Evolutionary conservation across 1,140 invertebrate species (phyloP).

Genomic region (Anagrus nilaparvatae): DNA sequence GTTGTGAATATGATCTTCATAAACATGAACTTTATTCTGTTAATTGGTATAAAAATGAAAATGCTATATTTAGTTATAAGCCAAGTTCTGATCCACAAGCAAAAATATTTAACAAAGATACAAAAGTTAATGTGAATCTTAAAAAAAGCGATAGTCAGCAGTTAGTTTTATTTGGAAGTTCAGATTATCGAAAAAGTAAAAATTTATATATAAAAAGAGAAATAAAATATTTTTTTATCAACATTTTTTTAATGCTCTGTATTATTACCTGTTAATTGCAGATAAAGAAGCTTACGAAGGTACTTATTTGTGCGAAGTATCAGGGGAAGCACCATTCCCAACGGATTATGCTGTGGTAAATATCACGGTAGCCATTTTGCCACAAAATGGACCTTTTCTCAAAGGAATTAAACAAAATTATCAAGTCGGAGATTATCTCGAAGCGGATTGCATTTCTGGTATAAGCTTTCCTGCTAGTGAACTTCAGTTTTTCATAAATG

Average conservation of each 20-base stretch:
- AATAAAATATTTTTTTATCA: too few relatives aligned
- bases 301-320: constrained; percentile 50
- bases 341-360: constrained; percentile 40
- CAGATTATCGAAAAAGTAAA: constrained; percentile 7
- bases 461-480: constrained; percentile 59
- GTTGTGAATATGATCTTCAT: constrained; percentile 44
- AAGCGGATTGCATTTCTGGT: constrained; percentile 65
- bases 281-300: constrained; percentile 30
- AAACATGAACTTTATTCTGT: constrained; percentile 47
- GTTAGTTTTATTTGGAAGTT: not conserved
- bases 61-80: constrained; percentile 52
- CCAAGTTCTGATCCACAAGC: constrained; percentile 54
- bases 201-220: too few relatives aligned
- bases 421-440: constrained; percentile 60
- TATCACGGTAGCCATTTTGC: constrained; percentile 42
- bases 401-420: constrained; percentile 42
- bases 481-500: constrained; percentile 65
- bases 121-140: not conserved
- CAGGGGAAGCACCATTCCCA: constrained; percentile 45
- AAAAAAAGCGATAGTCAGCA: constrained; percentile 3
- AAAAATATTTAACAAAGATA: constrained; percentile 49
- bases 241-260: too few relatives aligned
- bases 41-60: constrained; percentile 58
- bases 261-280: not conserved
- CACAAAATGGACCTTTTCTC: constrained; percentile 28